phyloP scores from a whole-genome alignment of 2,888 invertebrate species.

The Dione vanillae region DNA sequence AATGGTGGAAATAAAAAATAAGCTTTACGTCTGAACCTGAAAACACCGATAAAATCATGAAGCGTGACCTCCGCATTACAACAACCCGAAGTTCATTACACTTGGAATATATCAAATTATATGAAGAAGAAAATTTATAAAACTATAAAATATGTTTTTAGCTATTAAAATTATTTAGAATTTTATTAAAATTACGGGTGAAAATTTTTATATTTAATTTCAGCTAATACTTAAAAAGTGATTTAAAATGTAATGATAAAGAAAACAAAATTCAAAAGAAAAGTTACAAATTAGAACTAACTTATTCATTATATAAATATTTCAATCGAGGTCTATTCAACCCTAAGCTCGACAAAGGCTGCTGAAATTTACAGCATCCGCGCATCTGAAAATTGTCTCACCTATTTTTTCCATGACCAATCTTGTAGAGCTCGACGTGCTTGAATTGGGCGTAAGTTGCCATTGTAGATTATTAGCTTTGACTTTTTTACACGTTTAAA shows the following conservation, averaged over 20 bases:
- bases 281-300: too few relatives aligned
- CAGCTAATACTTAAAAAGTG: too few relatives aligned
- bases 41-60: conserved; percentile 48
- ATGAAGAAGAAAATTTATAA: not conserved
- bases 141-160: too few relatives aligned
- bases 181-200: not conserved
- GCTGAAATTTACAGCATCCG: conserved; percentile 59
- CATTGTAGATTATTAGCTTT: conserved; percentile 78
- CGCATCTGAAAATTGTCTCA: conserved; percentile 66
- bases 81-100: conserved; percentile 62
- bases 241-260: too few relatives aligned
- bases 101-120: conserved; percentile 46
- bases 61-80: conserved; percentile 56
- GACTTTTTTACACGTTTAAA: conserved; percentile 51
- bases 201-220: too few relatives aligned
- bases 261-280: too few relatives aligned
- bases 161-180: not conserved
- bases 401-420: conserved; percentile 97
- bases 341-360: conserved; percentile 48
- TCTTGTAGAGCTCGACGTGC: conserved; percentile 96
- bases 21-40: conserved; percentile 48
- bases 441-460: conserved; percentile 97
- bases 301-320: not conserved
- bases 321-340: not conserved
- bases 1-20: conserved; percentile 12